Evolutionary conservation across 2,888 invertebrate species (phyloP).

Genomic region (Polyommatus icarus): DNA sequence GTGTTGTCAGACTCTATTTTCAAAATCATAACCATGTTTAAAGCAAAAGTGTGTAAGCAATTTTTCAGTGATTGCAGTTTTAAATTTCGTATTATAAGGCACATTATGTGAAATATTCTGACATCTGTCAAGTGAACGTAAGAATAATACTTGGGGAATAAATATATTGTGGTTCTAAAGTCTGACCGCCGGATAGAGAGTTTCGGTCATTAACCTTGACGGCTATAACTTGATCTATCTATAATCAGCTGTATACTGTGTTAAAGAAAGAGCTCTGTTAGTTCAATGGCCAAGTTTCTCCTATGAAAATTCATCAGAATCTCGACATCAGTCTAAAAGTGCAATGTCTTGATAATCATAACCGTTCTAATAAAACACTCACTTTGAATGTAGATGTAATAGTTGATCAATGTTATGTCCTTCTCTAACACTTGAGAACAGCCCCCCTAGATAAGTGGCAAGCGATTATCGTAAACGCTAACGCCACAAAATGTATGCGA

Average conservation of each 20-base stretch:
- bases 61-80: neutral
- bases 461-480: too few species aligned
- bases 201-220: neutral
- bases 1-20: conserved; percentile 62
- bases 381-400: too few species aligned
- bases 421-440: too few species aligned
- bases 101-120: neutral
- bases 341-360: neutral
- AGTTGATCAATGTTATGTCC: too few species aligned
- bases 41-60: neutral
- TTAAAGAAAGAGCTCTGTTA: too few species aligned
- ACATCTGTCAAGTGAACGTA: neutral
- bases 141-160: neutral
- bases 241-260: too few species aligned
- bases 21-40: conserved; percentile 32
- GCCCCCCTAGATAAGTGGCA: too few species aligned
- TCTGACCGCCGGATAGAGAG: neutral
- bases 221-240: too few species aligned
- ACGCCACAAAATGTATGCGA: too few species aligned
- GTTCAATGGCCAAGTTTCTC: too few species aligned
- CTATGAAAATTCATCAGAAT: neutral
- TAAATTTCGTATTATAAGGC: neutral
- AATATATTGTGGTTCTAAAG: neutral
- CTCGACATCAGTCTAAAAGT: neutral
- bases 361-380: too few species aligned